phyloP scores from a whole-genome alignment of 30 jellyfish, hydroid and myxozoan species.

The Catostylus mosaicus region DNA sequence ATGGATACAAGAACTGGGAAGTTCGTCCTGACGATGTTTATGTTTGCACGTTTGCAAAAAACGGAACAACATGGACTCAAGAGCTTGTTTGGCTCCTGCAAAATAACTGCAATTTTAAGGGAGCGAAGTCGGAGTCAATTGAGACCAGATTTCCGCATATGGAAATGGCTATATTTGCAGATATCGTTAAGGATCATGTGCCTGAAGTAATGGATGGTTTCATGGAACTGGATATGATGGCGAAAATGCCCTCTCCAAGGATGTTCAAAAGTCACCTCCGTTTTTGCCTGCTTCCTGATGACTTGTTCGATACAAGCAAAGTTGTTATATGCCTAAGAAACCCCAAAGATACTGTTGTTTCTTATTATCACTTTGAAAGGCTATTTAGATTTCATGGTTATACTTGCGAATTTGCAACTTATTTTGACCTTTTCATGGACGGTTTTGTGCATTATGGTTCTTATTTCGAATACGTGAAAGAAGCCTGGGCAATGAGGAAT shows the following conservation, averaged over 20 bases:
- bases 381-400: background rate
- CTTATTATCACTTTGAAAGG: constrained; percentile 19
- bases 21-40: constrained; percentile 10
- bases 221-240: no score
- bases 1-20: no score
- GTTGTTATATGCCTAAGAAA: constrained; percentile 18
- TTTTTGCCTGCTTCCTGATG: no score
- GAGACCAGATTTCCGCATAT: background rate
- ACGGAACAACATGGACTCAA: constrained; percentile 16
- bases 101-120: background rate
- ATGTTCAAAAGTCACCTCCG: no score
- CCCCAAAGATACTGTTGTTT: constrained; percentile 22
- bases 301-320: constrained; percentile 2
- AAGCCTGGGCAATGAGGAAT: constrained; percentile 43
- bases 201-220: no score
- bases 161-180: background rate
- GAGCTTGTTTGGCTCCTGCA: constrained; percentile 13
- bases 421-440: constrained; percentile 58
- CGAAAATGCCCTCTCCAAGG: no score
- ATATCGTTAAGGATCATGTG: no score
- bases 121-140: no score
- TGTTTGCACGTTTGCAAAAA: background rate
- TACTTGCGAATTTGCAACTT: constrained; percentile 9
- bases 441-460: constrained; percentile 16
- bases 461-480: constrained; percentile 35